These are phyloP conservation scores for Mionectes olivaceus DNA, from an alignment of 2,797 vertebrate species.

Conservation along the genomic window DNA sequence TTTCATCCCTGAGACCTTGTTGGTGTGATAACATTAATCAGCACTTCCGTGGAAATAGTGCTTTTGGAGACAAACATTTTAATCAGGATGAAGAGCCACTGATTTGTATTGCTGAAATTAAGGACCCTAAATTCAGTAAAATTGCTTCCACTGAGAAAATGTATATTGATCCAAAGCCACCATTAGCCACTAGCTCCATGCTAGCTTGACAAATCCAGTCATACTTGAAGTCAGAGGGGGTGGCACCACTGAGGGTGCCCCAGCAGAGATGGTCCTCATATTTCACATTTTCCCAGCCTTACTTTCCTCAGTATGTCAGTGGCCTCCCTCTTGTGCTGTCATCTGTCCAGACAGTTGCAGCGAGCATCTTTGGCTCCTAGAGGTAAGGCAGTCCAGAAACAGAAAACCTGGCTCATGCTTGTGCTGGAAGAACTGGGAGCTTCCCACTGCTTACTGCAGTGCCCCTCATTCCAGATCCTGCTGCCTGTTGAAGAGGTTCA, in stretches of 20 bases:
- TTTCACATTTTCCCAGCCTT: background rate
- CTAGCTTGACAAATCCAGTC: background rate
- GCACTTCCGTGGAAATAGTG: slow-evolving; percentile 66
- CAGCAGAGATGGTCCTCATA: background rate
- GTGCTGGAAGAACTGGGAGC: background rate
- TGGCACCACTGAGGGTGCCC: background rate
- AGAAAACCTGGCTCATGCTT: background rate
- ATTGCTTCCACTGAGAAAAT: background rate
- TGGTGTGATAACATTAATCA: slow-evolving; percentile 70
- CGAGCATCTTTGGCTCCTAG: background rate
- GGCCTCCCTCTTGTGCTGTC: background rate
- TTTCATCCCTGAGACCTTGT: slow-evolving; percentile 58
- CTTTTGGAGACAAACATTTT: slow-evolving; percentile 64
- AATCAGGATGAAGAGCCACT: slow-evolving; percentile 69
- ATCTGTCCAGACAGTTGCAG: background rate
- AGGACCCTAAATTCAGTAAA: slow-evolving; percentile 55
- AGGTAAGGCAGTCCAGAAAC: background rate
- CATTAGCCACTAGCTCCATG: background rate
- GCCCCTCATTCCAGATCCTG: background rate
- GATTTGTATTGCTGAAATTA: slow-evolving; percentile 72
- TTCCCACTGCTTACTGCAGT: background rate
- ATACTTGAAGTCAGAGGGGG: fast-evolving
- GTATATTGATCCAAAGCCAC: background rate
- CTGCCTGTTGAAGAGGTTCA: background rate
- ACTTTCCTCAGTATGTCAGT: background rate